Evolutionary conservation across 2,113 vertebrate species (phyloP).

Genomic region (Gobius niger): DNA sequence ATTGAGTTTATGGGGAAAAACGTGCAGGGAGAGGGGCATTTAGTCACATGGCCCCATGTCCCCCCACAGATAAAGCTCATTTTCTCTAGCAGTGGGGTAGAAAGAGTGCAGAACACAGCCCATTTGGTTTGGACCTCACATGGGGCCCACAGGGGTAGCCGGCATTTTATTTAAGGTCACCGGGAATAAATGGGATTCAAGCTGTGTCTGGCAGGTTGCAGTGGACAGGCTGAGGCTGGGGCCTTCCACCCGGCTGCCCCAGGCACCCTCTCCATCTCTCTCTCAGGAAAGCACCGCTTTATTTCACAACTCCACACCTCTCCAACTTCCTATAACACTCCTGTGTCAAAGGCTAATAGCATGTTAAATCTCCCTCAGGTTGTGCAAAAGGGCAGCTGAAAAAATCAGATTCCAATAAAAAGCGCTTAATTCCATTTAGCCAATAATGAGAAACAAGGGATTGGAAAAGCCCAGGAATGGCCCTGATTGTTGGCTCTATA

Average conservation of each 20-base stretch:
- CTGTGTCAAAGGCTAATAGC: conserved; percentile 76
- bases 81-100: conserved; percentile 79
- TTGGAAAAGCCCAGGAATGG: conserved; percentile 23
- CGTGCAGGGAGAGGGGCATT: conserved; percentile 70
- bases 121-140: conserved; percentile 73
- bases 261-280: conserved; percentile 70
- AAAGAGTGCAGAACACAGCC: conserved; percentile 70
- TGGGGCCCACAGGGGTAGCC: conserved; percentile 77
- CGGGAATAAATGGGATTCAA: conserved; percentile 77
- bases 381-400: conserved; percentile 65
- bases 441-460: conserved; percentile 65
- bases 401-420: conserved; percentile 54
- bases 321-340: conserved; percentile 54
- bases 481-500: conserved; percentile 40
- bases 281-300: conserved; percentile 57
- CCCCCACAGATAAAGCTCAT: conserved; percentile 79
- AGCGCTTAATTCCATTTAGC: conserved; percentile 66
- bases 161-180: conserved; percentile 82
- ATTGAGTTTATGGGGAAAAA: conserved; percentile 68
- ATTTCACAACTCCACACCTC: conserved; percentile 67
- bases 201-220: conserved; percentile 74
- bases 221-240: conserved; percentile 70
- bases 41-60: conserved; percentile 72
- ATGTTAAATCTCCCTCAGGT: conserved; percentile 75
- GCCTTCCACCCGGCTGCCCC: conserved; percentile 67